Conservation (phyloP, 2,113 vertebrate genomes). For the Limanda limanda region DNA sequence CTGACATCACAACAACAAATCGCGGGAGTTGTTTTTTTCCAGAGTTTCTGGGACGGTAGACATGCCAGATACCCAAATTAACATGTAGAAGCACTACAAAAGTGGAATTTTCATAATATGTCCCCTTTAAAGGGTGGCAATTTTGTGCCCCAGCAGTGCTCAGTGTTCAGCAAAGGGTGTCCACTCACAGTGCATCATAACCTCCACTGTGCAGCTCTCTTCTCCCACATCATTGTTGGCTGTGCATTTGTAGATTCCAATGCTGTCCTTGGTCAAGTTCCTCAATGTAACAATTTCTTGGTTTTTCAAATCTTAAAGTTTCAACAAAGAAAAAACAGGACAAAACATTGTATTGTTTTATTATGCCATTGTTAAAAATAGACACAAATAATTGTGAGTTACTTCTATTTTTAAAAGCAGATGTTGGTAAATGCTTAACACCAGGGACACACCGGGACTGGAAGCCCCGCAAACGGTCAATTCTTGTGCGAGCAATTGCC, state of each 20-base stretch:
- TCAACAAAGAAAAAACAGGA: conserved; percentile 1
- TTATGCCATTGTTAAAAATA: background rate
- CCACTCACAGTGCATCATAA: conserved; percentile 90
- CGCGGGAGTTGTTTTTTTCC: too few relatives aligned
- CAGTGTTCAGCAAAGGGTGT: background rate
- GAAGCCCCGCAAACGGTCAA: too few relatives aligned
- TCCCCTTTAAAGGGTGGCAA: background rate
- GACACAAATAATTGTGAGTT: background rate
- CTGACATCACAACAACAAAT: too few relatives aligned
- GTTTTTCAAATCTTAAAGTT: conserved; percentile 83
- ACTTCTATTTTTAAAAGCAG: background rate
- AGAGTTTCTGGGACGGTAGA: too few relatives aligned
- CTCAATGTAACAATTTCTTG: conserved; percentile 88
- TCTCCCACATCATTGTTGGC: conserved; percentile 91
- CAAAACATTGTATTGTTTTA: background rate
- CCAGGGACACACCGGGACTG: too few relatives aligned
- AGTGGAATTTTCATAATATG: too few relatives aligned
- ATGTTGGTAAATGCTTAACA: too few relatives aligned
- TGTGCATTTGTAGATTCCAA: conserved; percentile 89
- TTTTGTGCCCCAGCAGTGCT: background rate
- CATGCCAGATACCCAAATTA: too few relatives aligned
- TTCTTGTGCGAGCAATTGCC: too few relatives aligned
- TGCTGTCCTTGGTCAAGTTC: conserved; percentile 86
- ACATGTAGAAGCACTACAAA: too few relatives aligned
- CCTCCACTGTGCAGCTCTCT: conserved; percentile 87